A percentile compares a stretch with the other conserved stretches of the same genome.
These are phyloP conservation scores for Nothobranchius furzeri DNA, from an alignment of 2,113 vertebrate genomes.

Conservation along the genomic window DNA sequence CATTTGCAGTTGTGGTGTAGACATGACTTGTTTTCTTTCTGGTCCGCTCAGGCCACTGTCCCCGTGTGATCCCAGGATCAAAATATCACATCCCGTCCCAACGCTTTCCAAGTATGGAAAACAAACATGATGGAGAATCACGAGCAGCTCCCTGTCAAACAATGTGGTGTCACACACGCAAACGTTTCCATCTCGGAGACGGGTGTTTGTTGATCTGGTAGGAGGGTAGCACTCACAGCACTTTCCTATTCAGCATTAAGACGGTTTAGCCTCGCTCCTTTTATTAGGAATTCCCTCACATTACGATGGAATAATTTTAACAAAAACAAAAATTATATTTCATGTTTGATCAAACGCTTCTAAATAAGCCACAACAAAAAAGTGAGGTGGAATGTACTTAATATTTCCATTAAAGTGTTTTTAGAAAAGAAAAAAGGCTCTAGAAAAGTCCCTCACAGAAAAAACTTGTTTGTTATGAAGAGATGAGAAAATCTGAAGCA, in stretches of 20 bases:
- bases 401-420: no score
- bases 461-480: no score
- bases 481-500: not conserved
- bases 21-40: conserved; percentile 58
- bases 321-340: no score
- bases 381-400: no score
- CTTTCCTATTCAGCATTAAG: not conserved
- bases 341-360: no score
- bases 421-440: no score
- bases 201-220: conserved; percentile 17
- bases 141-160: conserved; percentile 45
- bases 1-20: conserved; percentile 54
- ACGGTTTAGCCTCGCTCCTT: not conserved
- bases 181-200: conserved; percentile 29
- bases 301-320: no score
- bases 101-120: conserved; percentile 54
- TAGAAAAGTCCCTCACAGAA: no score
- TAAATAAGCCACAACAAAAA: no score
- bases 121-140: conserved; percentile 55
- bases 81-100: conserved; percentile 61
- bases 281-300: no score
- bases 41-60: conserved; percentile 42
- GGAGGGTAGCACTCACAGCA: conserved; percentile 6
- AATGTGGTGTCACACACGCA: conserved; percentile 20
- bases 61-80: conserved; percentile 46